Evolutionary conservation across 2,113 vertebrate genomes (phyloP).

Genomic region (Formicarius rufipectus): DNA sequence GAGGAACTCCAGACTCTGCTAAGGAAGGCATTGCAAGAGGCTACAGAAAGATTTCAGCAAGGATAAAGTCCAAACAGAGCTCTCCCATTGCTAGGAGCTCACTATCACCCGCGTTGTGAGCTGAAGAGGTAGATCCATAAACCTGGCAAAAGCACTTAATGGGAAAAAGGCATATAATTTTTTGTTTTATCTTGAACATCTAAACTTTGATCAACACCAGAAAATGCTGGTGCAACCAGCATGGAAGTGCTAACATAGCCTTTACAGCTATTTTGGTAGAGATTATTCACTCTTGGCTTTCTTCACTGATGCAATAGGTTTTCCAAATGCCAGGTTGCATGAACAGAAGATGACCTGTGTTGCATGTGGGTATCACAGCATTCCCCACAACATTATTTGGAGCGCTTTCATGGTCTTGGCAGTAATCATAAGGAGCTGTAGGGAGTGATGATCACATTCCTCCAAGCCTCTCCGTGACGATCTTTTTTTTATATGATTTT

Average conservation of each 20-base stretch:
- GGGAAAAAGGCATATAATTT: not conserved
- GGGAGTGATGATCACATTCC: constrained; percentile 21
- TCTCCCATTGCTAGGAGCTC: not conserved
- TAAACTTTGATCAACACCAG: not conserved
- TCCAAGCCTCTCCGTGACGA: not conserved
- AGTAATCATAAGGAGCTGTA: constrained; percentile 39
- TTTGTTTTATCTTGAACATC: not conserved
- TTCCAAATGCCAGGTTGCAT: constrained; percentile 56
- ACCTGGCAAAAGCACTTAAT: not conserved
- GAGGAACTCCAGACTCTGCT: not conserved
- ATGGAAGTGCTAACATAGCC: constrained; percentile 23
- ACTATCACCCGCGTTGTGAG: accelerated
- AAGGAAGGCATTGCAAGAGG: not conserved
- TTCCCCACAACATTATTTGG: constrained; percentile 55
- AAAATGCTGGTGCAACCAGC: constrained; percentile 7
- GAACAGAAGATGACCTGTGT: constrained; percentile 61
- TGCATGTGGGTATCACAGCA: constrained; percentile 61
- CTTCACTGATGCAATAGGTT: constrained; percentile 49
- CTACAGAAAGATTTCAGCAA: not conserved
- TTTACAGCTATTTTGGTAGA: constrained; percentile 46
- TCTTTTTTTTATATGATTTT: not conserved
- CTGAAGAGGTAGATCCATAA: not conserved
- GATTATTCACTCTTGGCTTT: constrained; percentile 49
- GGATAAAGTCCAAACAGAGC: not conserved
- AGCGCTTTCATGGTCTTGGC: constrained; percentile 52